Evolutionary conservation across 2,888 invertebrate species (phyloP).

Genomic region (Neoitamus cyanurus): DNA sequence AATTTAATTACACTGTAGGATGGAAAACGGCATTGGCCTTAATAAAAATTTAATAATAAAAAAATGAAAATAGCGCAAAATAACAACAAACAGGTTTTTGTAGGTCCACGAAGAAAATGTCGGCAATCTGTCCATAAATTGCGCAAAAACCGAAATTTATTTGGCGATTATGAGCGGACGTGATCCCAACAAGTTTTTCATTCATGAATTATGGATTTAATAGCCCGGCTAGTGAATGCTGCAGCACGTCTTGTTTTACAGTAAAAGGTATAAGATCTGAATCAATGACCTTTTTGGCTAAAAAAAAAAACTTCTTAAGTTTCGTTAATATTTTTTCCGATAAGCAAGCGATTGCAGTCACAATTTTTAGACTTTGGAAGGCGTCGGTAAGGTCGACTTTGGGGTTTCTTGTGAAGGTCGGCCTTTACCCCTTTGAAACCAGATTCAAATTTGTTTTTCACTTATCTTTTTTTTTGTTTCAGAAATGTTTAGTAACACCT

Average conservation of each 20-base stretch:
- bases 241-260: neutral
- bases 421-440: neutral
- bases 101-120: neutral
- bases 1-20: too few relatives aligned
- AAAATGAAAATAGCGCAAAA: neutral
- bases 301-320: constrained; percentile 6
- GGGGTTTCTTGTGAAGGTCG: neutral
- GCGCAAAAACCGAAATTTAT: constrained; percentile 7
- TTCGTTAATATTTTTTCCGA: neutral
- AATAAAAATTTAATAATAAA: neutral
- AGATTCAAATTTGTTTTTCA: neutral
- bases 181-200: constrained; percentile 17
- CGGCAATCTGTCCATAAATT: neutral
- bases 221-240: neutral
- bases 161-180: neutral
- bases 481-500: neutral
- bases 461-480: neutral
- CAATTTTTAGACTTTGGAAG: neutral
- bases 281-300: constrained; percentile 18
- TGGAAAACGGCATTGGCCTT: neutral
- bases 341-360: neutral
- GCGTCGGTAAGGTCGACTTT: neutral
- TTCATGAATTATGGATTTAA: constrained; percentile 36
- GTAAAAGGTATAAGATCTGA: neutral
- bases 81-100: neutral